These are phyloP conservation scores for Oreochromis mossambicus DNA, from an alignment of 2,797 vertebrate genomes.

Conservation along the genomic window DNA sequence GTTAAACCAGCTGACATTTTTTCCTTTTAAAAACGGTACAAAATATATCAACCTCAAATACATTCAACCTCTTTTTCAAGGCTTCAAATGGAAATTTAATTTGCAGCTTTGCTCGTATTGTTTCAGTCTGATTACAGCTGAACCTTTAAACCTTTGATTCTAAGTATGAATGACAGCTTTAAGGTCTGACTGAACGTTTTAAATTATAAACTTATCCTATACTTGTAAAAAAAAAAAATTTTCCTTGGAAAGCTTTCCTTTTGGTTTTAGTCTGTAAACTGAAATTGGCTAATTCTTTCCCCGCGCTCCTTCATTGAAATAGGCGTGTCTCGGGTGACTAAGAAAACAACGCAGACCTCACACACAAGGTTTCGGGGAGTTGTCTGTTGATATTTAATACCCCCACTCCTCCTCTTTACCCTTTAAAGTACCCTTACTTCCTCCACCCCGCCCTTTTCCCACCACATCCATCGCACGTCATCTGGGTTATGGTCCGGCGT, in stretches of 20 bases:
- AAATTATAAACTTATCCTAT: background rate
- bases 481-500: constrained; percentile 68
- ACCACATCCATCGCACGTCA: constrained; percentile 55
- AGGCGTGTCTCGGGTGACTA: constrained; percentile 48
- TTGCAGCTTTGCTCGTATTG: background rate
- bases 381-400: constrained; percentile 64
- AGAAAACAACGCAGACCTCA: constrained; percentile 49
- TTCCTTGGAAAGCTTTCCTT: background rate
- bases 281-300: constrained; percentile 39
- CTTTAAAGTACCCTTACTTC: constrained; percentile 55
- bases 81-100: background rate
- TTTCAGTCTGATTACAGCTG: background rate
- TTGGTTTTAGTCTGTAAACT: constrained; percentile 7
- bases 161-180: background rate
- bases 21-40: rapidly evolving
- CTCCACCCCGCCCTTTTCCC: constrained; percentile 42
- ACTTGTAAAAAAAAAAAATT: background rate
- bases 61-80: background rate
- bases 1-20: background rate
- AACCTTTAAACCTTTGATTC: background rate
- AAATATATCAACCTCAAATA: background rate
- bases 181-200: background rate
- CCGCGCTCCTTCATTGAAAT: constrained; percentile 21
- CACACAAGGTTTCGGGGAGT: constrained; percentile 67
- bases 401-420: constrained; percentile 32